Percentiles rank a stretch among this genome's conserved stretches.
phyloP scores from a whole-genome alignment of 2,113 vertebrate genomes.

The Cygnus atratus region DNA sequence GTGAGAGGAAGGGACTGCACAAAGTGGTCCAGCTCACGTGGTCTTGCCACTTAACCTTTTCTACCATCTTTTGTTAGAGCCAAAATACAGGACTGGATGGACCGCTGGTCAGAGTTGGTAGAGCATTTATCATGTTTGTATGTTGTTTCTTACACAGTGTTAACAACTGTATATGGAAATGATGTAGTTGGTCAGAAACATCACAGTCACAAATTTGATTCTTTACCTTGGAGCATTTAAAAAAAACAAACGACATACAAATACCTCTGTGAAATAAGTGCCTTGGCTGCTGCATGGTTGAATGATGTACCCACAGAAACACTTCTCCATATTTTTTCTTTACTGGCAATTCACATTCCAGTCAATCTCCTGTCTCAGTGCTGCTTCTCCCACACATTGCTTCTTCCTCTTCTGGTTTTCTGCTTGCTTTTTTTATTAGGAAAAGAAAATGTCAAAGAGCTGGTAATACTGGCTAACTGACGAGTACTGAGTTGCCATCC shows the following conservation, averaged over 20 bases:
- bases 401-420: neutral
- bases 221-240: neutral
- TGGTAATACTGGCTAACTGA: neutral
- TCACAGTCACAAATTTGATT: neutral
- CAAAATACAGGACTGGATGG: neutral
- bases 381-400: neutral
- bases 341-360: neutral
- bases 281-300: neutral
- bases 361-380: neutral
- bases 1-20: neutral
- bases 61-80: neutral
- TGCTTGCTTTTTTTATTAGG: neutral
- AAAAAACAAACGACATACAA: neutral
- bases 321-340: neutral
- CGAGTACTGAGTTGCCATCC: neutral
- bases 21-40: neutral
- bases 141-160: neutral
- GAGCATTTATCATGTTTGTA: neutral
- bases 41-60: neutral
- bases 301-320: neutral
- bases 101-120: accelerated
- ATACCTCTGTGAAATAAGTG: neutral
- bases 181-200: neutral
- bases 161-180: neutral
- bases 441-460: neutral